Conservation (phyloP, 2,888 invertebrate genomes). For the Phaedon cochleariae region DNA sequence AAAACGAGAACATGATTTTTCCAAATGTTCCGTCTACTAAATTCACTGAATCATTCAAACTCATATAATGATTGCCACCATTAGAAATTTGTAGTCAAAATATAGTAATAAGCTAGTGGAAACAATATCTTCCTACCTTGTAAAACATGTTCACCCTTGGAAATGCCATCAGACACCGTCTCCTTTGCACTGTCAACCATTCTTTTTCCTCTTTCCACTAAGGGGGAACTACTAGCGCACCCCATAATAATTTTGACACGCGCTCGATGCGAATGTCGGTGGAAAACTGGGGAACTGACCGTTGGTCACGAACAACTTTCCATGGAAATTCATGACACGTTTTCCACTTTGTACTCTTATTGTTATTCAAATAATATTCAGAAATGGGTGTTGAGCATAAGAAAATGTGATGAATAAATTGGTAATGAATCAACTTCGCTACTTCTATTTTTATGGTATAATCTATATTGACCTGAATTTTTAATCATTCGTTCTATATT, state of each 20-base stretch:
- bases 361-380: constrained; percentile 2
- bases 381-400: neutral
- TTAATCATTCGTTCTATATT: neutral
- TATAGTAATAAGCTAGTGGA: too few species aligned
- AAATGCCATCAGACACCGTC: constrained; percentile 53
- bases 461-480: neutral
- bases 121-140: too few species aligned
- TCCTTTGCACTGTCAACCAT: constrained; percentile 57
- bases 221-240: constrained; percentile 61
- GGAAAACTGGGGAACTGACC: constrained; percentile 31
- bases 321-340: neutral
- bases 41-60: too few species aligned
- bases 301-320: constrained; percentile 6
- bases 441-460: neutral
- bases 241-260: constrained; percentile 52
- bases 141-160: constrained; percentile 55
- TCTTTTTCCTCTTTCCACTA: constrained; percentile 57
- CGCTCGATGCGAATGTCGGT: constrained; percentile 17
- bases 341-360: neutral
- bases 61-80: too few species aligned
- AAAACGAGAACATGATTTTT: too few species aligned
- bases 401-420: neutral
- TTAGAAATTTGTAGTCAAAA: too few species aligned
- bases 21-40: too few species aligned
- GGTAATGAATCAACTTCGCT: neutral